These are phyloP conservation scores for Ammodytes marinus DNA, from an alignment of 2,113 vertebrate genomes.

Conservation along the genomic window DNA sequence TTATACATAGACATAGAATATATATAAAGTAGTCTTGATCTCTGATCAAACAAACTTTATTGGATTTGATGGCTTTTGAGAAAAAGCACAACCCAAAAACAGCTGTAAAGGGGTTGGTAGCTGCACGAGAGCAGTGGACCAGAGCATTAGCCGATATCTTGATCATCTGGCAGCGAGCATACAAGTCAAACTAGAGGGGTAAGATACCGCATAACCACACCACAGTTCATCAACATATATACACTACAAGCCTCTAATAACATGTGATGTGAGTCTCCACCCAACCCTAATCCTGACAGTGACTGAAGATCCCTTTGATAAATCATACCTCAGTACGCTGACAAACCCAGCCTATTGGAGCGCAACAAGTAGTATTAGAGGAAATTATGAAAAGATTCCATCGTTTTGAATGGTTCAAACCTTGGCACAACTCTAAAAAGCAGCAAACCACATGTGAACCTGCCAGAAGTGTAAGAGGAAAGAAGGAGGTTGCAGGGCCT, in stretches of 20 bases:
- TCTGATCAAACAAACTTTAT: constrained; percentile 1
- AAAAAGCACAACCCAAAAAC: neutral
- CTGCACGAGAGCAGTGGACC: neutral
- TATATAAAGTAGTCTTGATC: neutral
- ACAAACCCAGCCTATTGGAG: constrained; percentile 17
- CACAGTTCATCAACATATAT: constrained; percentile 46
- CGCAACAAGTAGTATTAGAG: constrained; percentile 15
- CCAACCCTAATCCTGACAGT: constrained; percentile 49
- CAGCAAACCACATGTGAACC: constrained; percentile 5
- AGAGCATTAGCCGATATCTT: constrained; percentile 51
- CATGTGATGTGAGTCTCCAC: constrained; percentile 61
- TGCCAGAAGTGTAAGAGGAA: neutral
- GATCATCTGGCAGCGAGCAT: constrained; percentile 38
- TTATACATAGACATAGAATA: neutral
- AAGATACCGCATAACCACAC: constrained; percentile 33
- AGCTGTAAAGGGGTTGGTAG: neutral
- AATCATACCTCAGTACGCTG: constrained; percentile 27
- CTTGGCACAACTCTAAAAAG: constrained; percentile 3
- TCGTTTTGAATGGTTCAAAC: constrained; percentile 37
- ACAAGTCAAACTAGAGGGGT: constrained; percentile 38
- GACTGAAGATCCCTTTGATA: constrained; percentile 59
- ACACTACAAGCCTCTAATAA: constrained; percentile 69
- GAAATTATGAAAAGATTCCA: constrained; percentile 23
- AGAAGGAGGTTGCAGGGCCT: too few species aligned
- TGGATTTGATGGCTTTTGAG: neutral